These are phyloP conservation scores for Apus apus DNA, from an alignment of 2,113 vertebrate genomes.

Conservation along the genomic window DNA sequence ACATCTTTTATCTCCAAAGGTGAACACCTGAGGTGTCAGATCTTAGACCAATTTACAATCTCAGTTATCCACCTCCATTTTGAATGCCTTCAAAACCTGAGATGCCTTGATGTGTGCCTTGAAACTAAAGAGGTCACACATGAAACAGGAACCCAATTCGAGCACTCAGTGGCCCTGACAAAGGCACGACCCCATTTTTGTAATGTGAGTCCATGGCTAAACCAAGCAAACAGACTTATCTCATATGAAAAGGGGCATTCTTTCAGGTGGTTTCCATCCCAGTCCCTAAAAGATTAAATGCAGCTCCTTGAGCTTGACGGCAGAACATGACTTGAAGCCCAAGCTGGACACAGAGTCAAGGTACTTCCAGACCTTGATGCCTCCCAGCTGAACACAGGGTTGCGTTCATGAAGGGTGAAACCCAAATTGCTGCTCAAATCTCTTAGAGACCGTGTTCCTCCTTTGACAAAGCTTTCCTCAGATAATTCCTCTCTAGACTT, in stretches of 20 bases:
- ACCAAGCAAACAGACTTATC: background rate
- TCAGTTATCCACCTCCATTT: background rate
- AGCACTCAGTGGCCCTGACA: background rate
- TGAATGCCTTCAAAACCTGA: background rate
- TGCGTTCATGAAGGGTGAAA: background rate
- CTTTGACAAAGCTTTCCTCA: background rate
- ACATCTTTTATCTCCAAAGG: background rate
- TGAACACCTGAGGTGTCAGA: background rate
- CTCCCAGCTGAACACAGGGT: background rate
- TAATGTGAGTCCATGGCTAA: background rate
- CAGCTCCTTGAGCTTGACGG: rapidly evolving
- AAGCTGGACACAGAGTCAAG: background rate
- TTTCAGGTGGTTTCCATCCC: background rate
- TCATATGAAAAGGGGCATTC: background rate
- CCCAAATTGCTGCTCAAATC: background rate
- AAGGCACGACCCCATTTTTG: background rate
- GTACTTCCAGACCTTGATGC: background rate
- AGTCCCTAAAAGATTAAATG: background rate
- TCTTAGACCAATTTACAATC: background rate
- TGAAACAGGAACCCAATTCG: background rate
- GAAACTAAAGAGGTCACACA: background rate
- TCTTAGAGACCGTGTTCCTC: background rate
- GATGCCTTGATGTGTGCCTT: background rate
- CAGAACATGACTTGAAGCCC: background rate
- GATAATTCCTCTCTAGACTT: background rate